Conservation (phyloP, 2,888 invertebrate species). For the Cephalotes varians region DNA sequence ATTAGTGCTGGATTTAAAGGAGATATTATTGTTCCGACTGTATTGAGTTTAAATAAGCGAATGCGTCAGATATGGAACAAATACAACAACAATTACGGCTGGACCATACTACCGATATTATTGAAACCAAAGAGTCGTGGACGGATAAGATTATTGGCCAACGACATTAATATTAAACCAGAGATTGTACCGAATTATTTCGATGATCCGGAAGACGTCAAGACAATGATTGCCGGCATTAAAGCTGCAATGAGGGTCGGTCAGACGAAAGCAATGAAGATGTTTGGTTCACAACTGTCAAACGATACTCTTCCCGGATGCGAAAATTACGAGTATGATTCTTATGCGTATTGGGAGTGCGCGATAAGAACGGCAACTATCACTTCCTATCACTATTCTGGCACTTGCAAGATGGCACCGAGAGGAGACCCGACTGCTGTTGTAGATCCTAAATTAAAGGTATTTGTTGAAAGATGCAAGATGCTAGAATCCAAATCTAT, state of each 20-base stretch:
- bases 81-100: constrained; percentile 87
- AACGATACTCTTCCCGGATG: constrained; percentile 88
- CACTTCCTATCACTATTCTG: constrained; percentile 90
- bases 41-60: constrained; percentile 88
- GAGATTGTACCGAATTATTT: constrained; percentile 90
- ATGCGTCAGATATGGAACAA: constrained; percentile 87
- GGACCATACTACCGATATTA: constrained; percentile 88
- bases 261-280: constrained; percentile 88
- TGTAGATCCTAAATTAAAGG: constrained; percentile 88
- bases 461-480: constrained; percentile 78
- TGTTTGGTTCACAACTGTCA: constrained; percentile 87
- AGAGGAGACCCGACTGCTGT: constrained; percentile 88
- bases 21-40: constrained; percentile 86
- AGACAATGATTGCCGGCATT: constrained; percentile 88
- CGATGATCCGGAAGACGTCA: constrained; percentile 88
- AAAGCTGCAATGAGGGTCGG: constrained; percentile 88
- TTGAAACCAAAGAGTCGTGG: constrained; percentile 91
- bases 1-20: constrained; percentile 87
- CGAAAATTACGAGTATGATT: constrained; percentile 87
- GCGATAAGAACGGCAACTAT: constrained; percentile 89
- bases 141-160: constrained; percentile 88
- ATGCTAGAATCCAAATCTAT: neutral
- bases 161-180: constrained; percentile 89
- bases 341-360: constrained; percentile 90
- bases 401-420: constrained; percentile 90